phyloP scores from a whole-genome alignment of 2,113 vertebrate genomes.

The Pelodiscus sinensis region DNA sequence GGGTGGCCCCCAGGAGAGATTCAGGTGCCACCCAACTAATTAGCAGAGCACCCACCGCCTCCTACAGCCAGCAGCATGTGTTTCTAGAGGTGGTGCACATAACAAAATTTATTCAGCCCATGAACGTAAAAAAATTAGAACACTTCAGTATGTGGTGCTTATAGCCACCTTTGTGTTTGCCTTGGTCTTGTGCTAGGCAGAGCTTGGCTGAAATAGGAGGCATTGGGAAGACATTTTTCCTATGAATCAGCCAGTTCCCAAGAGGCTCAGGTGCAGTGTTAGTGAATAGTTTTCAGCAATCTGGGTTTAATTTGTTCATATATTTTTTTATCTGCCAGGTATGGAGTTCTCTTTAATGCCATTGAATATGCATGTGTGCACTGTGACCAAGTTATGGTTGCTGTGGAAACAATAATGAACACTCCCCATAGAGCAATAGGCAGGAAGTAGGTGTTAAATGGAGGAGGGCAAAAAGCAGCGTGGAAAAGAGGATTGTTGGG shows the following conservation, averaged over 20 bases:
- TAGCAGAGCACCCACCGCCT: too few relatives aligned
- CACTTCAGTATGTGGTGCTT: not conserved
- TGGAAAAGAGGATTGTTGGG: not conserved
- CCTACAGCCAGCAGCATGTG: too few relatives aligned
- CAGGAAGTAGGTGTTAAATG: not conserved
- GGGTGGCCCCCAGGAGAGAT: too few relatives aligned
- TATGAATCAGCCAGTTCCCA: not conserved
- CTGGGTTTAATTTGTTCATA: accelerated
- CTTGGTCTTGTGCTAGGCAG: not conserved
- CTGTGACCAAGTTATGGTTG: not conserved
- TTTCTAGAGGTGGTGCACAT: too few relatives aligned
- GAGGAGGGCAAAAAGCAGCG: not conserved
- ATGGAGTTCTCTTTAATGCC: accelerated
- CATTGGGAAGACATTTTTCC: not conserved
- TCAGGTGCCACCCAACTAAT: too few relatives aligned
- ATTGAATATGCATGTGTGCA: not conserved
- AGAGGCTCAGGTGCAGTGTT: not conserved
- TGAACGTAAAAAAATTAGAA: too few relatives aligned
- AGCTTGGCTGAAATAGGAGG: not conserved
- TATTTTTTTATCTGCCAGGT: accelerated
- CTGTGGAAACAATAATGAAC: not conserved
- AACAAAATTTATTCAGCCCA: too few relatives aligned
- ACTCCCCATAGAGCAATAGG: not conserved
- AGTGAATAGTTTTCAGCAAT: not conserved
- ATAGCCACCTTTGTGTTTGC: not conserved